Percentiles rank a stretch among this genome's conserved stretches.
These are phyloP conservation scores for Diarsia rubi DNA, from an alignment of 2,888 invertebrate species.

Conservation along the genomic window DNA sequence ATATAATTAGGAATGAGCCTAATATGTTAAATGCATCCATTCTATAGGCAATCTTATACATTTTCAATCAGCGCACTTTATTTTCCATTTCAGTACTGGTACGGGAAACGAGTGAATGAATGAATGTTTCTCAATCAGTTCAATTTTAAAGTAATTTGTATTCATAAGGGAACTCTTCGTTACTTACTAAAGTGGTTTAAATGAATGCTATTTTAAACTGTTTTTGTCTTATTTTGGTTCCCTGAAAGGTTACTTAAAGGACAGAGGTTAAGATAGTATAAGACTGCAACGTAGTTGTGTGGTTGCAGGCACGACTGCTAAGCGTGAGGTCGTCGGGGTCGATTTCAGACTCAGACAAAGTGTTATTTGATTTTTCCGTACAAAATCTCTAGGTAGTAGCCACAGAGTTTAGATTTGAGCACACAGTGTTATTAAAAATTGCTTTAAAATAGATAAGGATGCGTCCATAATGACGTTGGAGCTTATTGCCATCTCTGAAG, in stretches of 20 bases:
- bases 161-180: conserved; percentile 29
- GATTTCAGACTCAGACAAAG: not conserved
- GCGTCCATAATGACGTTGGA: too few species aligned
- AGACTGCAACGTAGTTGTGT: not conserved
- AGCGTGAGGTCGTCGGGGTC: not conserved
- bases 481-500: too few species aligned
- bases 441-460: too few species aligned
- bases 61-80: conserved; percentile 22
- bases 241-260: not conserved
- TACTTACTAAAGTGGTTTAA: conserved; percentile 25
- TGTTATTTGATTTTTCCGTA: not conserved
- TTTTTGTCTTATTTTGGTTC: not conserved
- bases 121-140: conserved; percentile 38
- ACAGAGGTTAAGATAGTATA: not conserved
- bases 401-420: not conserved
- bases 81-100: conserved; percentile 28
- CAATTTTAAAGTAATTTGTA: conserved; percentile 43
- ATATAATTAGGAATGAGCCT: too few species aligned
- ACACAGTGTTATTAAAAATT: too few species aligned
- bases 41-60: not conserved
- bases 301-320: not conserved
- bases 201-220: conserved; percentile 3
- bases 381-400: not conserved
- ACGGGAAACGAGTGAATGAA: conserved; percentile 28
- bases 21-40: not conserved